phyloP scores from a whole-genome alignment of 2,797 vertebrate genomes.

The Notoglanidium macrostoma region DNA sequence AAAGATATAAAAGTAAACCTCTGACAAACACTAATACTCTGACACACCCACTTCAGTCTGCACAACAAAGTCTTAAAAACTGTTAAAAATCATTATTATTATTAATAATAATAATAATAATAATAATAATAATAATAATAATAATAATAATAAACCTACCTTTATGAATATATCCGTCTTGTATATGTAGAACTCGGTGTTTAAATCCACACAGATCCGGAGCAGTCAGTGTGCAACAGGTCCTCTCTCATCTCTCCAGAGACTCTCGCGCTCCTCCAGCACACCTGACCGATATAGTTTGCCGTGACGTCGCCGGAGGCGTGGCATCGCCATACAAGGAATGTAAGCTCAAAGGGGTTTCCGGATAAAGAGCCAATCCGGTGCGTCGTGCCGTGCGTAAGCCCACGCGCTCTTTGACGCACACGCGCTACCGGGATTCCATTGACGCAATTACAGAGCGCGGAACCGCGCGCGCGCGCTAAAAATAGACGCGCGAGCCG shows the following conservation, averaged over 20 bases:
- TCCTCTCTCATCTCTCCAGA: not conserved
- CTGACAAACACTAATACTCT: not conserved
- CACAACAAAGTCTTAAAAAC: not conserved
- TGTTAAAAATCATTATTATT: not conserved
- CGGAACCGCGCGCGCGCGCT: constrained; percentile 67
- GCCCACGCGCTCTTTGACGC: constrained; percentile 62
- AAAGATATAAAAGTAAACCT: not conserved
- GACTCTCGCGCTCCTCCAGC: not conserved
- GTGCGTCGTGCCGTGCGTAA: not conserved
- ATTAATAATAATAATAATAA: not conserved
- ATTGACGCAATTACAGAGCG: constrained; percentile 86
- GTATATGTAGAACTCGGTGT: not conserved
- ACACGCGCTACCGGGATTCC: constrained; percentile 91
- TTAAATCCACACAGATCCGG: constrained; percentile 13
- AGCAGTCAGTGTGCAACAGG: not conserved
- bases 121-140: constrained; percentile 1
- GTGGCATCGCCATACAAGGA: constrained; percentile 12
- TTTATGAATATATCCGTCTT: not conserved
- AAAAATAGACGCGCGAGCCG: constrained; percentile 1
- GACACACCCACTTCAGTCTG: not conserved
- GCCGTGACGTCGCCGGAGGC: constrained; percentile 22
- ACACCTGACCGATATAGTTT: constrained; percentile 24
- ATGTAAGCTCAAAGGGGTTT: not conserved
- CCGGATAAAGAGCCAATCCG: constrained; percentile 25
- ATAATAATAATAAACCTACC: constrained; percentile 10